Base-by-base conservation (phyloP, 2,113 vertebrate species). In the Megaptera novaeangliae region DNA sequence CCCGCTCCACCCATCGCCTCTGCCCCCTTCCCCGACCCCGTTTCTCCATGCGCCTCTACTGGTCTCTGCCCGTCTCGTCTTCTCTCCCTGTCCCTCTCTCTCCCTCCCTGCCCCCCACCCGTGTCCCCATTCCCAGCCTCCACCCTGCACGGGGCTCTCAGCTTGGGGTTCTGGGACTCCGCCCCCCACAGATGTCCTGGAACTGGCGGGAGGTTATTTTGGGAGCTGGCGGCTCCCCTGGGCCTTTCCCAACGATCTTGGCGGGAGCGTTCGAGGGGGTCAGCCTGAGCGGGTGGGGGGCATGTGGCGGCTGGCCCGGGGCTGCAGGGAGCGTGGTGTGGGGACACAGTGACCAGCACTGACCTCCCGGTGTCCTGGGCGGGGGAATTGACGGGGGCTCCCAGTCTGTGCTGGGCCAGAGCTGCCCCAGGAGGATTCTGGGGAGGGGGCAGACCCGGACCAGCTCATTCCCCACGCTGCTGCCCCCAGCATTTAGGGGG, bases 161-260 rank as follows among this genome's bases (percentile, higher is more conserved):
- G 74, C 41, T 57, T 61, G 1, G 78, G 77, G 72, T 9, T 27
- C 71, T 6, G 1, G 66, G 49, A 59, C 93, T 63, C 88, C 39
- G 0, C 86, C 21, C 49, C 27, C 55, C n/a, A 18, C 90, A 97
- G 96, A 93, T 95, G 97, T 93, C 77, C 91, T 96, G 91, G 93
- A 81, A 68, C 55, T 52, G 18, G 3, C 0, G 21, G 1, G 97
- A 61, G n/a, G 88, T 52, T 95, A 96, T 97, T 95, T 93, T 34
- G 80, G 97, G 96, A 98, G 88, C 77, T 91, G 96, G 88, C 3
- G 3, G 68, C 71, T 95, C 74, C 36, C 93, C 91, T 72, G 92
- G 94, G 96, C 88, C 91, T 93, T 95, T 97, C 96, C 93, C 82
- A 82, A 41, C 66, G 34, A 84, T 36, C 94, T 91, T 87, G 95